Evolutionary conservation across 2,888 invertebrate species (phyloP).

Genomic region (Kuschelorhynchus macadamiae): DNA sequence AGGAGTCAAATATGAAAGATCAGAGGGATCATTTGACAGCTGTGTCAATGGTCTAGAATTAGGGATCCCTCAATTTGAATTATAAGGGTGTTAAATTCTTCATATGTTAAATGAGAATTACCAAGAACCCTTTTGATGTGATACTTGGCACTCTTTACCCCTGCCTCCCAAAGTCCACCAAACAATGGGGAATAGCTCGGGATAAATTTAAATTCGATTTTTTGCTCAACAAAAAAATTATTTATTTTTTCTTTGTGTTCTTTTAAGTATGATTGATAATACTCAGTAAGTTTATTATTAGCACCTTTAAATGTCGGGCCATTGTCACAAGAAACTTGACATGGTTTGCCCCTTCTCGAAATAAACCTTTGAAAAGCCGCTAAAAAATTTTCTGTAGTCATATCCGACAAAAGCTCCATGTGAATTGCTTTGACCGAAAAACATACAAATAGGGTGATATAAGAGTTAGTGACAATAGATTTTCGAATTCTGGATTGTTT

Average conservation of each 20-base stretch:
- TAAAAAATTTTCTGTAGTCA: constrained; percentile 42
- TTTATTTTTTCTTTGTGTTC: neutral
- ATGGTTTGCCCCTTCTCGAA: constrained; percentile 27
- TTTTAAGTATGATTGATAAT: neutral
- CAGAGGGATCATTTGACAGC: constrained; percentile 14
- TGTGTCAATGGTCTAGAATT: constrained; percentile 23
- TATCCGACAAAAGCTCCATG: constrained; percentile 35
- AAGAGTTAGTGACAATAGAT: too few relatives aligned
- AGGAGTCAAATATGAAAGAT: constrained; percentile 23
- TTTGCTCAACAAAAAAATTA: constrained; percentile 10
- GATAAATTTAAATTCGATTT: constrained; percentile 55
- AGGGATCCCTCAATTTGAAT: constrained; percentile 31
- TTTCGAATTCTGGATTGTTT: too few relatives aligned
- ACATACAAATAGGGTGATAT: neutral
- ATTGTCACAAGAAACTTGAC: constrained; percentile 34
- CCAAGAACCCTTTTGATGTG: constrained; percentile 25
- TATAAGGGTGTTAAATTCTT: constrained; percentile 24
- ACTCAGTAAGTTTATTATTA: constrained; percentile 31
- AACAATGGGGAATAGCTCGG: constrained; percentile 56
- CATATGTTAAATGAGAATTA: constrained; percentile 20
- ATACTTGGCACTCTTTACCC: constrained; percentile 11
- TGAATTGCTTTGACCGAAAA: constrained; percentile 16
- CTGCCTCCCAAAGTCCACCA: constrained; percentile 50
- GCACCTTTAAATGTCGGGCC: constrained; percentile 39
- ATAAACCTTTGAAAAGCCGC: constrained; percentile 38